Percentiles rank a stretch among this genome's conserved stretches.
Conservation (phyloP, 2,113 vertebrate species). For the Osmerus eperlanus region DNA sequence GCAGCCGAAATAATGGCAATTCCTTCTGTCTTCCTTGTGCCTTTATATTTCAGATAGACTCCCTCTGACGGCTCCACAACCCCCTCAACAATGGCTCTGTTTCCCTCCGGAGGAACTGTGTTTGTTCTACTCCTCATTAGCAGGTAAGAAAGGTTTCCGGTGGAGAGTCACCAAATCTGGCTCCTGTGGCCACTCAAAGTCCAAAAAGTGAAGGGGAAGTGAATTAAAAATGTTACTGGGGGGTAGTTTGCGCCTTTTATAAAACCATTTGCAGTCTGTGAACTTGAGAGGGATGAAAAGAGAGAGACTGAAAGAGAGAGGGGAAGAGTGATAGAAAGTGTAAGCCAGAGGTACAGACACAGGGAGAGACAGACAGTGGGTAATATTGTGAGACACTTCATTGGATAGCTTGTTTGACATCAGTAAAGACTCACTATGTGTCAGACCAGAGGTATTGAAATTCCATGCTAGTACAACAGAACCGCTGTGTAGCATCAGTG, state of each 20-base stretch:
- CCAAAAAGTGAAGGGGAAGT: not conserved
- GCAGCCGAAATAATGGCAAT: no score
- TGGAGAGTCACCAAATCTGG: conserved; percentile 24
- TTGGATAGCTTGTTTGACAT: not conserved
- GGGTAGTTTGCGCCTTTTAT: no score
- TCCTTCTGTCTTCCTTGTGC: conserved; percentile 27
- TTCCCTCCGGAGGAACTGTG: conserved; percentile 51
- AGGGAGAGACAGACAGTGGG: not conserved
- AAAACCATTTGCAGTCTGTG: no score
- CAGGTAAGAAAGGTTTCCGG: conserved; percentile 62
- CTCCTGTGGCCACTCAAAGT: conserved; percentile 12
- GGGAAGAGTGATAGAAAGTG: no score
- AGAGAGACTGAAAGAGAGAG: not conserved
- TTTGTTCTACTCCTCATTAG: conserved; percentile 66
- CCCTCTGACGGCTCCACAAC: conserved; percentile 38
- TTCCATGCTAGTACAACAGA: conserved; percentile 15
- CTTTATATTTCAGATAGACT: conserved; percentile 62
- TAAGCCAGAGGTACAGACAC: no score
- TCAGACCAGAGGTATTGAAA: conserved; percentile 22
- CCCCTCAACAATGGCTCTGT: conserved; percentile 57
- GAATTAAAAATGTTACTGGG: not conserved
- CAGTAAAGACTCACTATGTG: conserved; percentile 26
- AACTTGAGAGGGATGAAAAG: not conserved
- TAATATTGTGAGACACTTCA: conserved; percentile 9
- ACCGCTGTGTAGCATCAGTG: conserved; percentile 38